Conservation (phyloP, 2,888 invertebrate genomes). For the Sphecodes monilicornis region DNA sequence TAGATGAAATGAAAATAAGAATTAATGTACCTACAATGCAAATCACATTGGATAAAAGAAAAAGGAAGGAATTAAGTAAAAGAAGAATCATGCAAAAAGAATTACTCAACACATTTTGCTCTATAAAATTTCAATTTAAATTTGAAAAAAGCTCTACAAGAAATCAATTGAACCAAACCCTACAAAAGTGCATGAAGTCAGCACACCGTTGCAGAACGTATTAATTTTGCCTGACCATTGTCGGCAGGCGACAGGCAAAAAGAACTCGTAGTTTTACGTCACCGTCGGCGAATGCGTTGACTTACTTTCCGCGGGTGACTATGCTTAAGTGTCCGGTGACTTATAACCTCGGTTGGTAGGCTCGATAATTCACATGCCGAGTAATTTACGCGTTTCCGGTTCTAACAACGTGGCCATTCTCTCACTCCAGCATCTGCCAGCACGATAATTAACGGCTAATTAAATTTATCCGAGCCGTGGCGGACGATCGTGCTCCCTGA, state of each 20-base stretch:
- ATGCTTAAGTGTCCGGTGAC: slow-evolving; percentile 3
- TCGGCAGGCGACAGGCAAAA: background rate
- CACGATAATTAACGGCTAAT: slow-evolving; percentile 37
- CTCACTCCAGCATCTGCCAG: slow-evolving; percentile 4
- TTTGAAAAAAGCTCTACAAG: too few relatives aligned
- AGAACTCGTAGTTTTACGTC: background rate
- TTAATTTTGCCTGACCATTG: background rate
- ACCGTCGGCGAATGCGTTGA: background rate
- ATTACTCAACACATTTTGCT: background rate
- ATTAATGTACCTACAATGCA: too few relatives aligned
- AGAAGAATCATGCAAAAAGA: background rate
- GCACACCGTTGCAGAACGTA: background rate
- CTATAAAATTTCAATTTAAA: background rate
- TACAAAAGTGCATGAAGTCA: background rate
- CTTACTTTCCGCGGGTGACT: slow-evolving; percentile 6
- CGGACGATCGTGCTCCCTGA: slow-evolving; percentile 34
- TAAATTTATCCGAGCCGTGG: slow-evolving; percentile 45
- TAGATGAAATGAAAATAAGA: too few relatives aligned
- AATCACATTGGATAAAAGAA: background rate
- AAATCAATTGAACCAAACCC: too few relatives aligned
- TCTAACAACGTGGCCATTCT: slow-evolving; percentile 4
- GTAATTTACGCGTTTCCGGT: slow-evolving; percentile 10
- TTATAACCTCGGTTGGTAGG: background rate
- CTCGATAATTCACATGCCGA: background rate
- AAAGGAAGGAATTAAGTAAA: background rate